Base-by-base conservation (phyloP, 2,888 invertebrate species). In the Galeruca laticollis region DNA sequence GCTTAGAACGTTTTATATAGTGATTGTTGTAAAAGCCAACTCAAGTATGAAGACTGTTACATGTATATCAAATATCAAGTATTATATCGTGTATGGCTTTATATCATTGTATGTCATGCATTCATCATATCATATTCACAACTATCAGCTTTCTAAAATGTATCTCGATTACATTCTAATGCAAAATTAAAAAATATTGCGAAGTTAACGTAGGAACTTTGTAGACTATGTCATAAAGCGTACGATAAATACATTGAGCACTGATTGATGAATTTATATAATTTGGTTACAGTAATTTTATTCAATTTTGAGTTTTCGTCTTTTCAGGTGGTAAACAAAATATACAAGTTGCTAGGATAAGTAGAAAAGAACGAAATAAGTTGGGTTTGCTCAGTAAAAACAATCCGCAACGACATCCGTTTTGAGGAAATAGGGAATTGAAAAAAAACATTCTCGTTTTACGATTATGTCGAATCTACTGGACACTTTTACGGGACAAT, bases 1-100 rank as follows among this genome's bases (percentile, higher is more conserved):
- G 11, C 26, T 31, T 54, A 54, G 54, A 54, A 54, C 31, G 26
- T 54, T 31, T 54, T 6, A 13, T 26, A 31, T 54, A 26, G 31
- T 26, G 26, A 26, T 54, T 31, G 54, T 54, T 54, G 26, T 54
- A 54, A 54, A 54, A 54, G 54, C 26, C 43, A 18, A 47, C 15
- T 13, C 54, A 10, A 54, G 31, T 31, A 54, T 47, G 15, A 47
- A 54, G 54, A 15, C 13, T n/a, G 52, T 52, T 52, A 52, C 31
- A 26, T 26, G 52, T 26, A 31, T 26, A 54, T 31, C 21, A 54
- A 54, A 31, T 54, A 54, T 26, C 52, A 52, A 26, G 52, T 54
- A 54, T 54, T 54, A 26, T 31, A 54, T 47, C 47, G 9, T 47
- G 15, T 47, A 18, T 47, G 15, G 9, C 18, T 47, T 18, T 47